Conservation (phyloP, 2,888 invertebrate genomes). For the Apamea crenata region DNA sequence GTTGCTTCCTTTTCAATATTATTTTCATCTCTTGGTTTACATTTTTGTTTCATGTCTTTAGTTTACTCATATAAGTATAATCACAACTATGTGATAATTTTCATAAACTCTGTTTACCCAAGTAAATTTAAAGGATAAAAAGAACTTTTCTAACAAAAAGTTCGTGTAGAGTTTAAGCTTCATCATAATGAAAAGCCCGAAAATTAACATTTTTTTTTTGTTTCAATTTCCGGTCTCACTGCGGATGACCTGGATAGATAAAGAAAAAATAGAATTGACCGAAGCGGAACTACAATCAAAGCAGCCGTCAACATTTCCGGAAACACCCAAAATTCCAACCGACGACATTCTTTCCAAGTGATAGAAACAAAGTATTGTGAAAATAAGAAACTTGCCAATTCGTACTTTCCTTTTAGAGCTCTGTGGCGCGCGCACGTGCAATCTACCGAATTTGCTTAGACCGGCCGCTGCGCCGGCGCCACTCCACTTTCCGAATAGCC, state of each 20-base stretch:
- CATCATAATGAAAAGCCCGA: neutral
- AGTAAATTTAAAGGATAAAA: neutral
- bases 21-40: neutral
- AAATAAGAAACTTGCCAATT: slow-evolving; percentile 56
- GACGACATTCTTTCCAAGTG: slow-evolving; percentile 34
- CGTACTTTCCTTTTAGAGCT: slow-evolving; percentile 65
- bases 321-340: slow-evolving; percentile 4
- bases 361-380: slow-evolving; percentile 52
- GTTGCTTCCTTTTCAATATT: neutral
- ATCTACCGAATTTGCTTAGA: slow-evolving; percentile 87
- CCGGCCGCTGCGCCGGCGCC: slow-evolving; percentile 83
- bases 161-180: neutral
- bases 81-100: neutral
- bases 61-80: neutral
- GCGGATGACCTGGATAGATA: neutral
- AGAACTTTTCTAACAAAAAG: neutral
- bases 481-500: slow-evolving; percentile 89
- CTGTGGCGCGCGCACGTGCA: slow-evolving; percentile 66
- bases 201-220: too few relatives aligned
- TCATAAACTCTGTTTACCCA: neutral
- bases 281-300: slow-evolving; percentile 5
- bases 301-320: neutral
- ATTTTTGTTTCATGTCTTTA: neutral
- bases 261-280: neutral
- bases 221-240: neutral